These are phyloP conservation scores for Mimachlamys varia DNA, from an alignment of 2,888 invertebrate genomes.

Conservation along the genomic window DNA sequence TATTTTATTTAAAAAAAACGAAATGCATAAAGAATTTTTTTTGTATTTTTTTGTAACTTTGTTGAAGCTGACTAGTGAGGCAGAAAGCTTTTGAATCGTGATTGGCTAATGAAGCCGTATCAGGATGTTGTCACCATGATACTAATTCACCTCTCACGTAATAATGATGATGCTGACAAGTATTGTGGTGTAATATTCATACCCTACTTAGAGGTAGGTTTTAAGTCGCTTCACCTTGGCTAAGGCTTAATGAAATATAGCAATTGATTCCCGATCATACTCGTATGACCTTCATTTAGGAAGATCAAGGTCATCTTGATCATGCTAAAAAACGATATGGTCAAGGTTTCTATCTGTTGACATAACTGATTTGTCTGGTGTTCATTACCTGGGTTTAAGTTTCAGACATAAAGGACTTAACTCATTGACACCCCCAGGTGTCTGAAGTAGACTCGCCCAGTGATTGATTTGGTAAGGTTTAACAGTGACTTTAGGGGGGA, in stretches of 20 bases:
- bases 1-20: not conserved
- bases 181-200: not conserved
- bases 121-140: not conserved
- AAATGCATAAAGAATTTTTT: not conserved
- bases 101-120: not conserved
- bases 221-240: not conserved
- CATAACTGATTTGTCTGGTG: not conserved
- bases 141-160: not conserved
- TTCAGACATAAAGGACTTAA: not conserved
- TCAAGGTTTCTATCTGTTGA: not conserved
- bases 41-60: not conserved
- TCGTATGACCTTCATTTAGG: not conserved
- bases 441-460: not conserved
- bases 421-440: not conserved
- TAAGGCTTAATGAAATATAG: not conserved
- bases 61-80: not conserved
- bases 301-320: not conserved
- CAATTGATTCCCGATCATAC: not conserved
- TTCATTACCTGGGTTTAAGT: not conserved
- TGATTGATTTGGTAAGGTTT: too few relatives aligned
- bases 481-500: too few relatives aligned
- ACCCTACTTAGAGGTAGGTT: not conserved
- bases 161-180: not conserved
- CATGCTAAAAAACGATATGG: not conserved
- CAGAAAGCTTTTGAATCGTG: not conserved